Conservation (phyloP, 2,113 vertebrate genomes). For the Oncorhynchus gorbuscha region DNA sequence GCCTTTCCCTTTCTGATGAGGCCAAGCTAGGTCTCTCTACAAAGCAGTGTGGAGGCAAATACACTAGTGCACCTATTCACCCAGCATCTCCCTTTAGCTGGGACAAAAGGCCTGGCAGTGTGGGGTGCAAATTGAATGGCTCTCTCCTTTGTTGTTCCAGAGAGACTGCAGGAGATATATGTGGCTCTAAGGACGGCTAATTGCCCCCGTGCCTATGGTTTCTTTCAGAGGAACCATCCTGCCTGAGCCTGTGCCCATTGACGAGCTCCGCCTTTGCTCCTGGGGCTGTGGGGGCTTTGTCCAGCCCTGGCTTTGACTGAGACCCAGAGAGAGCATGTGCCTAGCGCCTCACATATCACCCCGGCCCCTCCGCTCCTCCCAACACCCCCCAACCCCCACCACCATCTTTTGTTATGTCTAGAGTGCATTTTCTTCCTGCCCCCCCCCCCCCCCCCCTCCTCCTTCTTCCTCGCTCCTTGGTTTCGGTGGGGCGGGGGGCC, state of each 20-base stretch:
- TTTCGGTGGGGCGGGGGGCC: neutral
- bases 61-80: conserved; percentile 16
- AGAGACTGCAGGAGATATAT: neutral
- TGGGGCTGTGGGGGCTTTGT: no score
- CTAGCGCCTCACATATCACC: no score
- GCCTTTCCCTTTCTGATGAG: neutral
- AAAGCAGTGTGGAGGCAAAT: conserved; percentile 13
- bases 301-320: no score
- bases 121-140: conserved; percentile 28
- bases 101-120: conserved; percentile 21
- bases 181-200: neutral
- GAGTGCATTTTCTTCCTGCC: neutral
- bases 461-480: no score
- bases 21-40: neutral
- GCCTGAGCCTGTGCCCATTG: no score
- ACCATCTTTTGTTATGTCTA: conserved; percentile 28
- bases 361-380: no score
- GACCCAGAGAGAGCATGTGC: no score
- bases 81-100: conserved; percentile 2
- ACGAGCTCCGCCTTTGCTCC: no score
- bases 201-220: no score
- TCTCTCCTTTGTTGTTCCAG: neutral
- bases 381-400: neutral
- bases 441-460: neutral
- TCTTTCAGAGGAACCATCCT: no score